phyloP scores from a whole-genome alignment of 1,140 invertebrate species.

The Scaptomyza hsui region DNA sequence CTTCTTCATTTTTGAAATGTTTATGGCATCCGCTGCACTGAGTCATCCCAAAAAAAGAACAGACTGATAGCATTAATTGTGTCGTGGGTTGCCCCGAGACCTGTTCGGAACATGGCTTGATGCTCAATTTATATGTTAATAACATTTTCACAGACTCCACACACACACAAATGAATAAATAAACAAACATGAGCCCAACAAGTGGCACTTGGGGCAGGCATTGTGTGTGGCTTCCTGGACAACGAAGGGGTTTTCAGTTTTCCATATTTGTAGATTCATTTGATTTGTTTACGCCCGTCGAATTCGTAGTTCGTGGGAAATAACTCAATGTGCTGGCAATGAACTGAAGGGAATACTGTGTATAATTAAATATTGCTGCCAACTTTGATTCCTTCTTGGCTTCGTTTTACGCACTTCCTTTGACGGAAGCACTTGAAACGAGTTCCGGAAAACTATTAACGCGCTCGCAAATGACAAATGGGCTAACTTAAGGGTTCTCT shows the following conservation, averaged over 20 bases:
- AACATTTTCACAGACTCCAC: conserved; percentile 10
- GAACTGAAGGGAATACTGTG: conserved; percentile 3
- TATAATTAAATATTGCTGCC: conserved; percentile 62
- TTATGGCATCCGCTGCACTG: conserved; percentile 54
- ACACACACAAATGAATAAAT: conserved; percentile 5
- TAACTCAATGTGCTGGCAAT: conserved; percentile 11
- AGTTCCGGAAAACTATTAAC: conserved; percentile 77
- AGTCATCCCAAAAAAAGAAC: conserved; percentile 30
- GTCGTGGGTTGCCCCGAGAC: neutral
- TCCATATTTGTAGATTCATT: conserved; percentile 45
- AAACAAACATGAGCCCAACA: conserved; percentile 26
- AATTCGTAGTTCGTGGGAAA: conserved; percentile 57
- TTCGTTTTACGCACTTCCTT: conserved; percentile 69
- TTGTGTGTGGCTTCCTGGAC: conserved; percentile 33
- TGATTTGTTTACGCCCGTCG: conserved; percentile 27
- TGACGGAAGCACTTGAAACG: conserved; percentile 61
- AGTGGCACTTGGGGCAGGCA: conserved; percentile 29
- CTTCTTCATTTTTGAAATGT: conserved; percentile 19
- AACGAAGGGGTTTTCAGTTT: conserved; percentile 11
- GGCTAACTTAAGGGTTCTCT: conserved; percentile 53
- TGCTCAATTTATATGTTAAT: conserved; percentile 43
- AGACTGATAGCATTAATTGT: conserved; percentile 18
- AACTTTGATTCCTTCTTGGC: conserved; percentile 38
- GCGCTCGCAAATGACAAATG: conserved; percentile 51
- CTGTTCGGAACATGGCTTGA: conserved; percentile 6